Evolutionary conservation across 2,888 invertebrate genomes (phyloP).

Genomic region (Lypha dubia): DNA sequence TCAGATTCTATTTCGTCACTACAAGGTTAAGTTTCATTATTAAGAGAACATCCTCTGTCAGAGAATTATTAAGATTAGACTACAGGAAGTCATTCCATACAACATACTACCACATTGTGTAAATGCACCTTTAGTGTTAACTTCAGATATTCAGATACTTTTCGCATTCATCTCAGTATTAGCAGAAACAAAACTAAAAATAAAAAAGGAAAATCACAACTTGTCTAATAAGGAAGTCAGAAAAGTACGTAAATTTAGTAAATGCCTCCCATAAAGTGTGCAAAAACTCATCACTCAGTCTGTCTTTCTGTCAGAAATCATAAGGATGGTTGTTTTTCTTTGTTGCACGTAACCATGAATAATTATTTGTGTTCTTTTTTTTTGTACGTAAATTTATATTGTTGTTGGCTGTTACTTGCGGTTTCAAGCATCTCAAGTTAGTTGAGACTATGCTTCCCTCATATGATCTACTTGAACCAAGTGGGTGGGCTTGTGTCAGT

Average conservation of each 20-base stretch:
- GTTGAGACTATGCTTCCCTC: conserved; percentile 27
- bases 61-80: background rate
- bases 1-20: no score
- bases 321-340: conserved; percentile 46
- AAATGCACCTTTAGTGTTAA: conserved; percentile 21
- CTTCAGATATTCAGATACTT: conserved; percentile 44
- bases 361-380: conserved; percentile 46
- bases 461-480: conserved; percentile 36
- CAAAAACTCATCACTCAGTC: conserved; percentile 63
- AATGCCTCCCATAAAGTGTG: conserved; percentile 54
- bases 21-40: no score
- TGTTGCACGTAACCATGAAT: conserved; percentile 40
- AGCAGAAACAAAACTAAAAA: background rate
- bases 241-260: conserved; percentile 40
- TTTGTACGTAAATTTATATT: conserved; percentile 25
- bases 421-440: conserved; percentile 36
- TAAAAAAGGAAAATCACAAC: background rate
- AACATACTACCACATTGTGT: background rate
- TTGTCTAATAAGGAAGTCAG: conserved; percentile 60
- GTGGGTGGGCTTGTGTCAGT: conserved; percentile 62
- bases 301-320: conserved; percentile 61
- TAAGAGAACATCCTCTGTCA: background rate
- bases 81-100: background rate
- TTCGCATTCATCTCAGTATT: conserved; percentile 17
- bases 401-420: conserved; percentile 37